Base-by-base conservation (phyloP, 2,888 invertebrate genomes). In the Tetragonula carbonaria region DNA sequence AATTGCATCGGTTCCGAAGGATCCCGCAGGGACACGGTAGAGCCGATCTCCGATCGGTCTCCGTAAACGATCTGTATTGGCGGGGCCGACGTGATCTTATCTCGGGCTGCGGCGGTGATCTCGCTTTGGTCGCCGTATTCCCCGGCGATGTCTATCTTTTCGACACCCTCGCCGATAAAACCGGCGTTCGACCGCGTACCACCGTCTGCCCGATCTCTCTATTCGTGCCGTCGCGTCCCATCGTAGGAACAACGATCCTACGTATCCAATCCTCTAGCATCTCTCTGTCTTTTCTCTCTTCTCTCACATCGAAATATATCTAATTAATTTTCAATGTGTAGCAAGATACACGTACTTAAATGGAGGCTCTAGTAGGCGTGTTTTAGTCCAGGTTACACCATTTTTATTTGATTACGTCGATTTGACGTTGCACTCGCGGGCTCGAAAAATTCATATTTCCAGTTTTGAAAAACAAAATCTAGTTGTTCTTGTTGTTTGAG, bases 101-200 rank as follows among this genome's bases (percentile, higher is more conserved):
- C 89, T 84, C 57, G 73, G 45, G 75, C 86, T 67, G 85, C 77
- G 88, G 85, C 86, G 87, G 88, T 87, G 87, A 90, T 87, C 86
- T 87, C 90, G 87, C 87, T 89, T 90, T 87, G 87, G 86, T 87
- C 88, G 79, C 88, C 87, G 86, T 90, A 87, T 88, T 90, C 88
- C 78, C 86, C 76, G 85, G 62, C 90, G 90, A 91, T 91, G 88
- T 90, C 85, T 91, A 91, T 91, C 91, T 90, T 91, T 87, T 91
- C 90, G 90, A 91, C 92, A 91, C 92, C 90, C 90, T 90, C 82
- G 65, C 87, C 86, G 85, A 88, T 88, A 88, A 89, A 90, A 85
- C 85, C 87, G 80, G 80, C 84, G 78, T 87, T 80, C 83, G 63
- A 83, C 68, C 85, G 75, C 53, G 82, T 65, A 80, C 79, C 73